Conservation (phyloP, 2,888 invertebrate genomes). For the Acanthosoma haemorrhoidale region DNA sequence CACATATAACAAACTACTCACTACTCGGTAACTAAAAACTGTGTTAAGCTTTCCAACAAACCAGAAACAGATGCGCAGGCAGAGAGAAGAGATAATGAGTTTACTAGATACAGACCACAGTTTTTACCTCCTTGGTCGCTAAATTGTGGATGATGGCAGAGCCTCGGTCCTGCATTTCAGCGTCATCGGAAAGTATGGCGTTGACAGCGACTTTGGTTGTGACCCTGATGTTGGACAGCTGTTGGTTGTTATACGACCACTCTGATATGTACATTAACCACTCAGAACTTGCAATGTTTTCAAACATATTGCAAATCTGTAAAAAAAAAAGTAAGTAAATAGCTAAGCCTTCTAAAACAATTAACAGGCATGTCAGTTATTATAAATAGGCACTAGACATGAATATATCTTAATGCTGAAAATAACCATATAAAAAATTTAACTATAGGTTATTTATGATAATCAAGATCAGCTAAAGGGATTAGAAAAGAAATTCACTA, state of each 20-base stretch:
- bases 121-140: slow-evolving; percentile 93
- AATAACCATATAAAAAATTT: no score
- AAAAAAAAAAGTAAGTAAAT: slow-evolving; percentile 34
- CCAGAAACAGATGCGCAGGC: background rate
- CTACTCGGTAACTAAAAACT: slow-evolving; percentile 8
- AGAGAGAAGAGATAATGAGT: background rate
- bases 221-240: slow-evolving; percentile 79
- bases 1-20: background rate
- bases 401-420: no score
- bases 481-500: no score
- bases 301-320: slow-evolving; percentile 85
- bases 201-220: slow-evolving; percentile 89
- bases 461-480: no score
- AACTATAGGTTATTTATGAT: no score
- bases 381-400: no score
- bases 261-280: slow-evolving; percentile 92
- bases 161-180: slow-evolving; percentile 70
- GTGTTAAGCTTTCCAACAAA: slow-evolving; percentile 8
- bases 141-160: slow-evolving; percentile 84
- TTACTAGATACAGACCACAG: slow-evolving; percentile 80
- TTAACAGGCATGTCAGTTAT: no score
- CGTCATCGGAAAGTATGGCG: slow-evolving; percentile 66
- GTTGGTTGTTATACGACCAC: slow-evolving; percentile 71
- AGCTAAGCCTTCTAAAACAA: no score
- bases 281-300: slow-evolving; percentile 80